These are phyloP conservation scores for Maniola jurtina DNA, from an alignment of 1,140 invertebrate genomes.

Conservation along the genomic window DNA sequence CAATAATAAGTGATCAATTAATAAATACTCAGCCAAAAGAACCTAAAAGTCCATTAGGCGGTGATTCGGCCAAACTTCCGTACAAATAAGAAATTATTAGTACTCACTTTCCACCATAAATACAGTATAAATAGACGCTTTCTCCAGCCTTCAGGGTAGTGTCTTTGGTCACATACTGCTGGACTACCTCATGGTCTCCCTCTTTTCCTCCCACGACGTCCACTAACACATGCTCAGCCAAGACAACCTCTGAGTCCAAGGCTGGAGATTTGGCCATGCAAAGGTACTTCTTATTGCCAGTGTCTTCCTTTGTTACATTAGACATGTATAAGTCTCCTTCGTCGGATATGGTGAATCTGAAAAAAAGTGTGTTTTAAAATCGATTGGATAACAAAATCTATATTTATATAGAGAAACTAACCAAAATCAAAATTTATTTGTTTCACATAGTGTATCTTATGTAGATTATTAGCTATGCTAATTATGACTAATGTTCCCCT, in stretches of 20 bases:
- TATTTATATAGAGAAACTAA: no score
- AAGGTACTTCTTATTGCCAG: slow-evolving; percentile 51
- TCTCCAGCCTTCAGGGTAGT: slow-evolving; percentile 48
- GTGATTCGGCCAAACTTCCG: not conserved
- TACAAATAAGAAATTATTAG: not conserved
- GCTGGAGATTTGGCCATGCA: slow-evolving; percentile 52
- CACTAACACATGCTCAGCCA: slow-evolving; percentile 53
- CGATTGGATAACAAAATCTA: not conserved
- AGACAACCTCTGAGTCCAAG: slow-evolving; percentile 34
- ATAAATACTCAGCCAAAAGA: no score
- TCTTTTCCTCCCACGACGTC: slow-evolving; percentile 34
- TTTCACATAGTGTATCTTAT: no score
- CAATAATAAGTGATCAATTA: no score
- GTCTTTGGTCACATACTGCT: slow-evolving; percentile 52
- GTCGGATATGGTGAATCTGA: slow-evolving; percentile 41
- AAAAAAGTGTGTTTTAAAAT: not conserved
- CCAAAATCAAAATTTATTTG: no score
- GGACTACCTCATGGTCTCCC: slow-evolving; percentile 36
- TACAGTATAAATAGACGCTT: slow-evolving; percentile 52
- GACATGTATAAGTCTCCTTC: slow-evolving; percentile 55
- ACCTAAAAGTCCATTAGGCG: no score
- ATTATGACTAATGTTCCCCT: no score
- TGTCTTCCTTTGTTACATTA: slow-evolving; percentile 48
- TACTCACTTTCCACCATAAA: slow-evolving; percentile 66
- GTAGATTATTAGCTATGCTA: no score